Percentiles rank a stretch among this genome's conserved stretches.
Evolutionary conservation across 2,888 invertebrate genomes (phyloP).

Genomic region (Coremacera marginata): DNA sequence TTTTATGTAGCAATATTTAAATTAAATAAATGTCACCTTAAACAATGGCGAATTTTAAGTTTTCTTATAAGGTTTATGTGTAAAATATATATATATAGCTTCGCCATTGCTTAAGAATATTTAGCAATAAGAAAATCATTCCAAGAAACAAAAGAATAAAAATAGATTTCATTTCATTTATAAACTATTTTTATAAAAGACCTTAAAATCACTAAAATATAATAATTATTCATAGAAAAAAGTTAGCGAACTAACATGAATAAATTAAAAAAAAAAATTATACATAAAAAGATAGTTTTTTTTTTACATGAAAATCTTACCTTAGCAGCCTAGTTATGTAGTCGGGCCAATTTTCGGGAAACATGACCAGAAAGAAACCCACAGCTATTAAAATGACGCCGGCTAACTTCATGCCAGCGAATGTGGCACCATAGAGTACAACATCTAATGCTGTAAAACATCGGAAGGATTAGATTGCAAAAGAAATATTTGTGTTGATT

Average conservation of each 20-base stretch:
- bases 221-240: not conserved
- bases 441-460: slow-evolving; percentile 81
- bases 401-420: slow-evolving; percentile 95
- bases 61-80: not conserved
- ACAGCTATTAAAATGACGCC: slow-evolving; percentile 91
- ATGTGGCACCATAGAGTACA: slow-evolving; percentile 85
- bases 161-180: too few species aligned
- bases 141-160: too few species aligned
- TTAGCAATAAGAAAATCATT: slow-evolving; percentile 26
- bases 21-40: not conserved
- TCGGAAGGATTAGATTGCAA: too few species aligned
- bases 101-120: slow-evolving; percentile 39
- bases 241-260: slow-evolving; percentile 16
- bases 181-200: slow-evolving; percentile 3
- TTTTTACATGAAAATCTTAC: slow-evolving; percentile 71
- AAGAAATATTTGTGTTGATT: too few species aligned
- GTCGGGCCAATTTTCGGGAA: slow-evolving; percentile 96
- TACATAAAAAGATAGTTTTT: not conserved
- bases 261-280: not conserved
- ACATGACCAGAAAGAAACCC: slow-evolving; percentile 93
- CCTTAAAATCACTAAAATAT: slow-evolving; percentile 1
- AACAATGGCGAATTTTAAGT: slow-evolving; percentile 35
- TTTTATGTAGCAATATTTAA: not conserved
- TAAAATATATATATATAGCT: too few species aligned
- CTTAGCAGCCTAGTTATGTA: slow-evolving; percentile 90